Evolutionary conservation across 2,888 invertebrate species (phyloP).

Genomic region (Amiota mariae): DNA sequence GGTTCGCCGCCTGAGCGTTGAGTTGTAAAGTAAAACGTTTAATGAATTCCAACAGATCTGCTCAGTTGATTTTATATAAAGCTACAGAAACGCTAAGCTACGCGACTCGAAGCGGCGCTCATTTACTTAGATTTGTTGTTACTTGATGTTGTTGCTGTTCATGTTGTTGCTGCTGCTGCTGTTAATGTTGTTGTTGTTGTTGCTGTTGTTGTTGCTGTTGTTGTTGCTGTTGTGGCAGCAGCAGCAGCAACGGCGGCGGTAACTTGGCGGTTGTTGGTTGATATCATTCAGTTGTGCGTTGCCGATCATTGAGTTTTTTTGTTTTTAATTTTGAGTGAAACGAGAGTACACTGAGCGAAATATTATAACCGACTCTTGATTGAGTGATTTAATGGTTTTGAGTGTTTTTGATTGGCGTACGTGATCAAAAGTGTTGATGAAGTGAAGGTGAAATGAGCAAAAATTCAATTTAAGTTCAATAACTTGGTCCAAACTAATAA

Average conservation of each 20-base stretch:
- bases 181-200: neutral
- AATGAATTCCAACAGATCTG: conserved; percentile 69
- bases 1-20: conserved; percentile 48
- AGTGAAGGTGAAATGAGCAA: conserved; percentile 28
- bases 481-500: conserved; percentile 18
- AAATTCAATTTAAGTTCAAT: conserved; percentile 17
- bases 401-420: conserved; percentile 21
- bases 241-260: neutral
- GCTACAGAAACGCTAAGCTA: conserved; percentile 40
- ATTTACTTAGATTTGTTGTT: neutral
- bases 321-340: neutral
- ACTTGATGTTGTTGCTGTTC: conserved; percentile 1
- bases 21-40: conserved; percentile 67
- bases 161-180: conserved; percentile 6
- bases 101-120: conserved; percentile 40
- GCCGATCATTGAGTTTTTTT: neutral
- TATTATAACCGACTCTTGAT: neutral
- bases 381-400: conserved; percentile 16
- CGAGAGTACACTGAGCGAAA: conserved; percentile 1
- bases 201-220: conserved; percentile 10
- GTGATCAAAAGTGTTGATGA: conserved; percentile 12
- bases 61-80: conserved; percentile 70
- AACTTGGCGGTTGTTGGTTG: too few relatives aligned
- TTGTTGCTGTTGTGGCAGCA: neutral
- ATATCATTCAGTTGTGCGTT: neutral